Percentiles rank a stretch among this genome's conserved stretches.
Evolutionary conservation across 2,113 vertebrate species (phyloP).

Genomic region (Heloderma charlesbogerti): DNA sequence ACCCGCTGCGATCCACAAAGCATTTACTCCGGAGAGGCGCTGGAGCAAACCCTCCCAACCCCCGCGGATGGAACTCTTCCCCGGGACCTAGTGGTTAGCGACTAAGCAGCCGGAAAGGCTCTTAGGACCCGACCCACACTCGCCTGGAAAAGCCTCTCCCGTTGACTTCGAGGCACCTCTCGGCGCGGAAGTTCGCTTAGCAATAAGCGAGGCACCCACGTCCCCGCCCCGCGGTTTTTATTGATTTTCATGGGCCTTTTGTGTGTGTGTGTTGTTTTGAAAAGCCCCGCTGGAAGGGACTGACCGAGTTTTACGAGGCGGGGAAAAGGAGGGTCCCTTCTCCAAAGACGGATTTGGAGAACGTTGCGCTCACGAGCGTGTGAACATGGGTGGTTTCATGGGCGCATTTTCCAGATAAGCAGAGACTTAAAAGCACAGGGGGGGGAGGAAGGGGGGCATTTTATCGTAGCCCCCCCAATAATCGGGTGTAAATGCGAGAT

Average conservation of each 20-base stretch:
- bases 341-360: not conserved
- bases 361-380: not conserved
- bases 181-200: not conserved
- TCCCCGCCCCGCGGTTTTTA: no score
- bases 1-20: slow-evolving; percentile 15
- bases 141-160: not conserved
- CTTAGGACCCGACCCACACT: not conserved
- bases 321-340: not conserved
- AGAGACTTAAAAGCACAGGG: not conserved
- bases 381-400: no score
- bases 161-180: not conserved
- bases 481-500: not conserved
- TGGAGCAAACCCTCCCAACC: rapidly evolving
- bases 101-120: not conserved
- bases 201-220: no score
- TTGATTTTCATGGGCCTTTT: no score
- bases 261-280: no score
- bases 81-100: not conserved
- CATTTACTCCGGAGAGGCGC: not conserved
- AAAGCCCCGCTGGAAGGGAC: not conserved
- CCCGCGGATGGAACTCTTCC: not conserved
- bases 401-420: no score
- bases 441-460: not conserved
- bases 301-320: no score
- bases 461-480: not conserved